phyloP scores from a whole-genome alignment of 2,113 vertebrate species.

The Erinaceus europaeus region DNA sequence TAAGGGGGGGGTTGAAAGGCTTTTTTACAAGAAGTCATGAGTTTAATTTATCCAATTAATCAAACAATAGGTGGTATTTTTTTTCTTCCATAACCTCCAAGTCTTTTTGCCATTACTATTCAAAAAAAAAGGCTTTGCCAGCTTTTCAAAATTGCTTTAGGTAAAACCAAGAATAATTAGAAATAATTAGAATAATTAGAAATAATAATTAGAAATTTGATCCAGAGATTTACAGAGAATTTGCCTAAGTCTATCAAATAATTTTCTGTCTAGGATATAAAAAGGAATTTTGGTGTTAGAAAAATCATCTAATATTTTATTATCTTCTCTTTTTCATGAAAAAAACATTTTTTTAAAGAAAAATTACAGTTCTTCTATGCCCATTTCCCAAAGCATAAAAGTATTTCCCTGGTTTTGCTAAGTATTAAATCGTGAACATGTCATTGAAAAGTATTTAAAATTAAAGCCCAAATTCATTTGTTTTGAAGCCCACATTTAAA shows the following conservation, averaged over 20 bases:
- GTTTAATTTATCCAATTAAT: conserved; percentile 55
- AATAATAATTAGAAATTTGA: conserved; percentile 45
- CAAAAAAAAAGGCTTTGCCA: neutral
- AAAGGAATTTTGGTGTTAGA: neutral
- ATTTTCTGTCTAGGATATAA: neutral
- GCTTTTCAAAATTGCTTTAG: conserved; percentile 27
- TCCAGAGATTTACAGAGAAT: neutral
- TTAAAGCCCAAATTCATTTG: neutral
- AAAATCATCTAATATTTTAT: neutral
- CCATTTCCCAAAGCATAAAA: neutral
- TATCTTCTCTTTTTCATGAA: neutral
- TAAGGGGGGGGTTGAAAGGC: neutral
- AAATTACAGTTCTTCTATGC: neutral
- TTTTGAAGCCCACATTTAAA: neutral
- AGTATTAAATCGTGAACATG: neutral
- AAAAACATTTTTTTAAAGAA: neutral
- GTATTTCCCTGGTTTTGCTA: neutral
- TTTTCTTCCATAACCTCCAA: conserved; percentile 2
- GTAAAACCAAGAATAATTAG: conserved; percentile 21
- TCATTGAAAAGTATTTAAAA: neutral
- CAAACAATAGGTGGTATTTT: conserved; percentile 15
- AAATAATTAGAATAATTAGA: no score
- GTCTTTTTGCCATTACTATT: conserved; percentile 8
- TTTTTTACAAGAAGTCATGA: neutral
- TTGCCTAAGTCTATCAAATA: neutral